phyloP scores from a whole-genome alignment of 2,888 invertebrate species.

The Biston betularia region DNA sequence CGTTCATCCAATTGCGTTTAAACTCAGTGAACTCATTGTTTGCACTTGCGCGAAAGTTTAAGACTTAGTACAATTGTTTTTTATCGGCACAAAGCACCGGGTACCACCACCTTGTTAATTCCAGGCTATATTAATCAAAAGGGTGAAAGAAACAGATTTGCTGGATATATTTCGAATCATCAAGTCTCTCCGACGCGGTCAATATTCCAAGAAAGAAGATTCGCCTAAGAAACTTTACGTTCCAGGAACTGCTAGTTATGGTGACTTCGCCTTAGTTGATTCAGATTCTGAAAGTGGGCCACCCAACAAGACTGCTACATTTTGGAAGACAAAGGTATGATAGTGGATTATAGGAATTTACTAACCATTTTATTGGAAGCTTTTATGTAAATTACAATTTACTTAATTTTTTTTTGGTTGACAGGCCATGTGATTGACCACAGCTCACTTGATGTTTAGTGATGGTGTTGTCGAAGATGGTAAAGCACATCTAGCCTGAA shows the following conservation, averaged over 20 bases:
- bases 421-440: no score
- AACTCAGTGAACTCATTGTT: no score
- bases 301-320: constrained; percentile 10
- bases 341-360: not conserved
- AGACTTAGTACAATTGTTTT: no score
- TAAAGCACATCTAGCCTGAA: no score
- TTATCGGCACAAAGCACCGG: no score
- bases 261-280: not conserved
- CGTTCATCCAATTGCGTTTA: no score
- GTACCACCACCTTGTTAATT: not conserved
- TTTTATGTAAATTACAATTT: no score
- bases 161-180: not conserved
- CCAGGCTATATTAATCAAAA: constrained; percentile 1
- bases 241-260: not conserved
- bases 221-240: not conserved
- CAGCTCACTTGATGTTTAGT: no score
- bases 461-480: no score
- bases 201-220: not conserved
- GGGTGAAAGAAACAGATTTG: not conserved
- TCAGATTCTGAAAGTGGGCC: not conserved
- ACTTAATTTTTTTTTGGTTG: no score
- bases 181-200: constrained; percentile 1
- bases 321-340: constrained; percentile 16
- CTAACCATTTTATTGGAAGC: no score
- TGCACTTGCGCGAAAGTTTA: no score